A percentile compares a stretch with the other conserved stretches of the same genome.
Conservation (phyloP, 2,797 vertebrate species). For the Lepilemur ruficaudatus region DNA sequence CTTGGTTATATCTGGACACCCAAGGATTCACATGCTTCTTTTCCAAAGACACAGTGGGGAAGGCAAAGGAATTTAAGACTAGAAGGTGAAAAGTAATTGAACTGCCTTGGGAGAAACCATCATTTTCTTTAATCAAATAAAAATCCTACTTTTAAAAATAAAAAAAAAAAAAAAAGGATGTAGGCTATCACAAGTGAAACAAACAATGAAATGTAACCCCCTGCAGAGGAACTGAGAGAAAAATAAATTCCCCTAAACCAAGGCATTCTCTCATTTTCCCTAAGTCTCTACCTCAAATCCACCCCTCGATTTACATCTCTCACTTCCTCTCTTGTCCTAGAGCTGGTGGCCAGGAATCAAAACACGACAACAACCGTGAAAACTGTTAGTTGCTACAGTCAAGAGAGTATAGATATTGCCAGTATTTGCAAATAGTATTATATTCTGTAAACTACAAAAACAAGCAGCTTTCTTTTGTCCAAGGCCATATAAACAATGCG, state of each 20-base stretch:
- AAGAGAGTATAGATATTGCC: neutral
- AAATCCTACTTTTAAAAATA: neutral
- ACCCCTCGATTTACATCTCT: neutral
- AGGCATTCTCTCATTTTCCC: neutral
- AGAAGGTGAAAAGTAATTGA: neutral
- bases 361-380: neutral
- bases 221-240: neutral
- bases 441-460: neutral
- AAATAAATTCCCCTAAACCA: neutral
- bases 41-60: neutral
- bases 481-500: fast-evolving
- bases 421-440: neutral
- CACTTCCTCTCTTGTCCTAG: neutral
- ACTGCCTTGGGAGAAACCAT: neutral
- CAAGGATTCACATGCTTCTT: neutral
- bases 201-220: neutral
- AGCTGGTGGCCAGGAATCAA: neutral
- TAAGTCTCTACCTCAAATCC: neutral
- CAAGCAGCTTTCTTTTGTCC: neutral
- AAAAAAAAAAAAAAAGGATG: neutral
- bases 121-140: neutral
- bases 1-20: neutral
- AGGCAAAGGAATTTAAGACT: neutral
- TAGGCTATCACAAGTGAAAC: too few species aligned
- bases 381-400: neutral